Conservation (phyloP, 1,140 invertebrate genomes). For the roundworm (Caenorhabditis elegans) region WBcel235 BX284606.5:8754501-8755000, state of each 20-base stretch:
- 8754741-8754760: not conserved
- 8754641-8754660: not conserved
- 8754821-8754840: slow-evolving; percentile 4
- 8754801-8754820: slow-evolving; percentile 2
- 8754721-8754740: not conserved
- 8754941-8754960: not conserved
- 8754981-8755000: too few relatives aligned
- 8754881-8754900: not conserved
- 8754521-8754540: not conserved
- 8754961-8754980: not conserved
- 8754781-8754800: not conserved
- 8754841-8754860: slow-evolving; percentile 1
- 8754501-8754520: not conserved
- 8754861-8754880: not conserved
- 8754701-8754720: not conserved
- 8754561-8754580: not conserved
- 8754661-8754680: not conserved
- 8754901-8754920: not conserved
- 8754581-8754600: slow-evolving; percentile 4
- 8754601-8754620: not conserved
- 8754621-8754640: not conserved
- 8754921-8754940: not conserved
- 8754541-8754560: slow-evolving; percentile 11
- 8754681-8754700: not conserved
- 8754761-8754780: slow-evolving; percentile 22